Evolutionary conservation across 1,140 invertebrate species (phyloP), one percentile per base, ranked within the genome.

Genomic region (Drosophila baimaii): DNA sequence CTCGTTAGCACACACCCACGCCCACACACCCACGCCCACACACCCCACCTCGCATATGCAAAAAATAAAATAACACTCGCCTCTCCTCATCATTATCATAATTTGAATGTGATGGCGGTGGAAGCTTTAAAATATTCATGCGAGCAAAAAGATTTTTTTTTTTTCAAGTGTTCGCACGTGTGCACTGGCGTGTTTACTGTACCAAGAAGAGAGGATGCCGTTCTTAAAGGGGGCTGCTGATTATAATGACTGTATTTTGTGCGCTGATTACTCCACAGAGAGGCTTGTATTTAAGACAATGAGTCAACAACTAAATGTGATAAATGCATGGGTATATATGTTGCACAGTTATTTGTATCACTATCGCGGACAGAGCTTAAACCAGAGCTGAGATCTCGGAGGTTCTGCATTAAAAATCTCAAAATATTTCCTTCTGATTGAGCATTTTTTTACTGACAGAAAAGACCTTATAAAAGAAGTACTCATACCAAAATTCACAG

Each of bases 91-190:
- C 83, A 86, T 86, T 86, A 86, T 86, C 83, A 86, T 86, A 86
- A 86, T 86, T 86, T 86, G 79, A 79, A 81, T 86, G 77, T 59
- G 82, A 71, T 74, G 56, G 77, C 75, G 74, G 70, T 74, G 59
- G 57, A 73, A 71, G 77, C 71, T 88, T 86, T 86, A 88, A 86
- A 86, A 86, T 83, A 86, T 86, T 86, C 83, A 86, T 88, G 68
- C 57, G 76, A 88, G 79, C 71, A 63, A 65, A 79, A 71, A 70
- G 59, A 76, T 77, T 77, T 76, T 69, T 33, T 25, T 51, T 75
- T 80, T 79, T 68, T 81, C 79, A 83, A 86, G 83, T 83, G 79
- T 74, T 51, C 39, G 59, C 83, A 86, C 83, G 83, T 86, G 83
- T 77, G 79, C 83, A 69, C 86, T 21, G 56, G 69, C 35, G 55